Evolutionary conservation across 2,888 invertebrate species (phyloP), one percentile per base, ranked within the genome.

Genomic region (Corythucha ciliata): DNA sequence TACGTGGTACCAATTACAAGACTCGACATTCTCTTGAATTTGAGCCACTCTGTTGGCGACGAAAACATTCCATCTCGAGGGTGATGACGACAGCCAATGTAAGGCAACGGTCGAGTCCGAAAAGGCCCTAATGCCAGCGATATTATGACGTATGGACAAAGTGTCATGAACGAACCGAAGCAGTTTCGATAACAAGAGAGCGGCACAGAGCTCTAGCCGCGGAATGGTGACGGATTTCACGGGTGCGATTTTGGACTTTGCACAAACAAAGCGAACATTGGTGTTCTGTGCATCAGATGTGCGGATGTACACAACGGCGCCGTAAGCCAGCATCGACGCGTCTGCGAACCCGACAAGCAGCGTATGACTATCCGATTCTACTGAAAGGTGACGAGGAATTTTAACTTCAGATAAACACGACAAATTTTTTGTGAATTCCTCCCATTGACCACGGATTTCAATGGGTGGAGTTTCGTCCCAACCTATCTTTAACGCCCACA

Each of bases 261-360:
- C 29, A 29, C 29, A 8, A 7, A 7, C 20, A 8, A 18, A 10
- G 20, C n/a, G n/a, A n/a, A n/a, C n/a, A n/a, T n/a, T n/a, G n/a
- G n/a, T n/a, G n/a, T n/a, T n/a, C n/a, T n/a, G n/a, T n/a, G n/a
- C n/a, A 18, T 40, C 40, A 7, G 22, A 8, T 8, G 40, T 6
- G 20, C 22, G 20, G 20, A 45, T 6, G 21, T 45, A 45, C 4
- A 45, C 45, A 7, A 45, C 45, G 18, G 45, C 29, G 3, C 29
- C 45, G 21, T 45, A 45, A 3, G 29, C 45, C 4, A 22, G 3
- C 29, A 12, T 20, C 20, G 45, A 45, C 8, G 45, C 45, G 20
- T 44, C 44, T n/a, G 10, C 7, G 18, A 44, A 44, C 10, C 44
- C 44, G 8, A 44, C 29, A 14, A 44, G 8, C 18, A 7, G 8